Evolutionary conservation across 2,797 vertebrate genomes (phyloP), one percentile per base, ranked within the genome.

Genomic region (Neopelma chrysocephalum): DNA sequence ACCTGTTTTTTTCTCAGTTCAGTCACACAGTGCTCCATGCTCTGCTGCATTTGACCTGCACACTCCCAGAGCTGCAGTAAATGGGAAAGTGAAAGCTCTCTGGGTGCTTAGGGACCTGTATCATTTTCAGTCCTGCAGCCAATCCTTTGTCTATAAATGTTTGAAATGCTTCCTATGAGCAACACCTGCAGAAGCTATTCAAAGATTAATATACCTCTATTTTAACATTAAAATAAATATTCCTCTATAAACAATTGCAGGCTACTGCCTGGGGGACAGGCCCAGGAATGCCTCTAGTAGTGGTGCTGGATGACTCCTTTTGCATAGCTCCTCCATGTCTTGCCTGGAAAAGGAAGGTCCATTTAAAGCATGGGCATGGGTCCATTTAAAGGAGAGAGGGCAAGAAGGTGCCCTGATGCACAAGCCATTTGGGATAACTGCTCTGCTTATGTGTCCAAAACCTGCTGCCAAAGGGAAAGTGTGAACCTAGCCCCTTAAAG

Each of bases 81-180:
- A 50, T 1, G 2, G 16, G 36, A 69, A 89, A 40, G 50, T 1
- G 2, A 69, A 72, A 62, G 53, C 27, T 76, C 47, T 47, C 15
- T 1, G 1, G 20, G 12, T 36, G 17, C 80, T 45, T 47, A 21
- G 42, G 36, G 58, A 50, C 1, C 0, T 8, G 4, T 16, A 22
- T 25, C 0, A 0, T 56, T 87, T 73, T 62, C 75, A 72, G n/a
- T 58, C 26, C 56, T 70, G 32, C 40, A 66, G 40, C 15, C 12
- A 4, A 8, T 50, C 36, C 6, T 85, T 80, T 58, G 17, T 73
- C 72, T 80, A 12, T 29, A 16, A n/a, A 54, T 27, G 9, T 70
- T 83, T 77, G 50, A 91, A 90, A 42, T 36, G 10, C 5, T 68
- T 71, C 6, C 0, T 38, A 25, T 23, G 56, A 71, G 31, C 26